These are phyloP conservation scores for Danaus chrysippus DNA, from an alignment of 2,888 invertebrate genomes.

Conservation along the genomic window DNA sequence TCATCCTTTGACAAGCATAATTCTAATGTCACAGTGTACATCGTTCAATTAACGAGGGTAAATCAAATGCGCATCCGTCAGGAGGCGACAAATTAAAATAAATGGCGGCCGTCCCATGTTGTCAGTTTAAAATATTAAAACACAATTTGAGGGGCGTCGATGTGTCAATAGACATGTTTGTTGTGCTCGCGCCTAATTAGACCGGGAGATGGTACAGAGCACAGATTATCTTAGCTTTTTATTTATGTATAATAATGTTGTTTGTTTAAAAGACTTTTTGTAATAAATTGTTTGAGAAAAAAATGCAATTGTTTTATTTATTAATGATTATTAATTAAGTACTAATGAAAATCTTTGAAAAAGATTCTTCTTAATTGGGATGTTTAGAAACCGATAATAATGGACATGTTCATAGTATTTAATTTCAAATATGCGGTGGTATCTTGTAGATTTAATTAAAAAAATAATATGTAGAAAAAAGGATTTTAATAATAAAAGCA, in stretches of 20 bases:
- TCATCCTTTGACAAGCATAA: background rate
- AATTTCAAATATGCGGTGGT: too few species aligned
- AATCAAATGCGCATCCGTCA: slow-evolving; percentile 20
- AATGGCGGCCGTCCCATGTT: slow-evolving; percentile 64
- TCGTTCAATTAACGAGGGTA: slow-evolving; percentile 24
- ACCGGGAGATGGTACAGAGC: slow-evolving; percentile 46
- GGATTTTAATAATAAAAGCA: too few species aligned
- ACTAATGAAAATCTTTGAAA: background rate
- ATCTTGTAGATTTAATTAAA: too few species aligned
- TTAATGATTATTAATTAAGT: background rate
- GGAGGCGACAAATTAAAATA: slow-evolving; percentile 70
- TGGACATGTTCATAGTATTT: too few species aligned
- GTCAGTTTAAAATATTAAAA: slow-evolving; percentile 76
- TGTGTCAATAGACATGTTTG: slow-evolving; percentile 67
- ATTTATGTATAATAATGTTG: background rate
- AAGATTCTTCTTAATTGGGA: background rate
- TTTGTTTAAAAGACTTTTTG: background rate
- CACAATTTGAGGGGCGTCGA: slow-evolving; percentile 62
- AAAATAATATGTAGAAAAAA: too few species aligned
- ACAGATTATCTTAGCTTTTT: slow-evolving; percentile 11
- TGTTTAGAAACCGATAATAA: too few species aligned
- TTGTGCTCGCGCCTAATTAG: slow-evolving; percentile 63
- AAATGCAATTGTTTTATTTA: background rate
- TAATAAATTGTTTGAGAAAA: too few species aligned
- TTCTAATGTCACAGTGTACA: slow-evolving; percentile 8